Evolutionary conservation across 2,888 invertebrate species (phyloP), one percentile per base, ranked within the genome.

Genomic region (Coenonympha glycerion): DNA sequence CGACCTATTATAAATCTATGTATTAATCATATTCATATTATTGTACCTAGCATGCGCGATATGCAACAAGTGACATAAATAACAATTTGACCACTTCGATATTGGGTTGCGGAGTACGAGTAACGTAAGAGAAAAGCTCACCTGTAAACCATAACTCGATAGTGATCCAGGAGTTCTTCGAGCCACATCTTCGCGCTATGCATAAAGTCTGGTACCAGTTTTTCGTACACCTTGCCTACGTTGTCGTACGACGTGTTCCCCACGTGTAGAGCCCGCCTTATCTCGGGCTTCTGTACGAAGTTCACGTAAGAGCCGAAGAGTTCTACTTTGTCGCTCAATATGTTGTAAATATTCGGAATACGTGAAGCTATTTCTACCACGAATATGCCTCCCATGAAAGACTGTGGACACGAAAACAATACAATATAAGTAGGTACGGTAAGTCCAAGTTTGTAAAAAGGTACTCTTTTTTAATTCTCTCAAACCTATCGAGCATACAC

Each of bases 221-320:
- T 2, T 76, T 79, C 0, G 82, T 81, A 39, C 39, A 39, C 39
- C 15, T 73, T 33, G 49, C 85, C 86, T 3, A 84, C 60, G 45
- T 70, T 74, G 9, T 57, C 58, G 56, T 71, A 79, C 1, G 60
- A 44, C 0, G 78, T 73, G 33, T 76, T 72, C 0, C 86, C 85
- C 0, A 85, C 84, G 47, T 87, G 86, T 2, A 87, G 49, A 0
- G 85, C 86, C 8, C 62, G 65, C 59, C 73, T 80, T 1, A 83
- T 62, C 15, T 74, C 73, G 0, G 75, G 8, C 44, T 58, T 1
- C 77, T 83, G 0, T 73, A 52, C 0, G 47, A 39, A 24, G 24
- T 22, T 39, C 24, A 15, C 24, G 4, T 16, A 39, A 1, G 8
- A 1, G 15, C 39, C 24, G 6, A 13, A 22, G 3, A 39, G 22